Evolutionary conservation across 1,140 invertebrate genomes (phyloP), one percentile per base, ranked within the genome.

Genomic region (Polyergus mexicanus): DNA sequence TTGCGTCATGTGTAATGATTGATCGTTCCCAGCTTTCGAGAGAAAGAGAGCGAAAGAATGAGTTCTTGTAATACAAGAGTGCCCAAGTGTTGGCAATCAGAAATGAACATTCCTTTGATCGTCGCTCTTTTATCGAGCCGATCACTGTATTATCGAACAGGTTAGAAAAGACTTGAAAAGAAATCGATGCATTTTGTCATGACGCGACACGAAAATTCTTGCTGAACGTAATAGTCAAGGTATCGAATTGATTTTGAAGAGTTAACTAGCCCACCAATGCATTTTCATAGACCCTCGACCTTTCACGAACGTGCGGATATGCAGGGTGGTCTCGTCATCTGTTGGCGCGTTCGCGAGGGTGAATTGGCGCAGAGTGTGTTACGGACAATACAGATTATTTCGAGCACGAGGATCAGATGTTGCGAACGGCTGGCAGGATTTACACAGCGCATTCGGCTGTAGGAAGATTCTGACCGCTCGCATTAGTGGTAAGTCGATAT

Each of bases 341-440:
- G 69, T 81, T 68, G 80, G 75, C 69, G 84, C 85, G 75, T 85
- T 81, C 22, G 66, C 63, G 88, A 35, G 75, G 66, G 77, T 83
- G 88, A 85, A 81, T 89, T 56, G 66, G 28, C 32, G 28, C 86
- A 10, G 16, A 65, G 38, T 69, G 76, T 58, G 58, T 63, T 69
- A 54, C 62, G 65, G 71, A 72, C 81, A 71, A 77, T 74, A 86
- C 78, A 71, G 76, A 87, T 89, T 85, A 76, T 85, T 81, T 60
- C 85, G 51, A 32, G 41, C 25, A 74, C 41, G 84, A 76, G 69
- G 69, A 86, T 75, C 62, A 86, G 86, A 89, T 88, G 72, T 74
- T 44, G 54, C 68, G 54, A 60, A 38, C 69, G 75, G 56, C 16
- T 22, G 68, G 78, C 51, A 72, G 78, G 38, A 84, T 77, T 76